A percentile compares a stretch with the other conserved stretches of the same genome.
Evolutionary conservation across 2,888 invertebrate species (phyloP).

Genomic region (Nowickia ferox): DNA sequence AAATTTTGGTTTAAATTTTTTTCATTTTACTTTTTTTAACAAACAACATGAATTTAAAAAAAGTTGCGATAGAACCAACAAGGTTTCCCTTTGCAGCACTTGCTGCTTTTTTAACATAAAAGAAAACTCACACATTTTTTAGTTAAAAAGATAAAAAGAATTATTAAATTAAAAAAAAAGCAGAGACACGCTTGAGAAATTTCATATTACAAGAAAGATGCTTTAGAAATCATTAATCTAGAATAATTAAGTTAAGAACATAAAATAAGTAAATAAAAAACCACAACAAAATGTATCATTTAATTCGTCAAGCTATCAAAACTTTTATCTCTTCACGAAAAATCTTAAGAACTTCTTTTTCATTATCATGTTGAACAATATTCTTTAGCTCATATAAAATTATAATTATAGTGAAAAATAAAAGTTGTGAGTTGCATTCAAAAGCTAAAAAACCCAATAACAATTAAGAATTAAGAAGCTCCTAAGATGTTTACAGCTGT

Average conservation of each 20-base stretch:
- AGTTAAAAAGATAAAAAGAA: constrained; percentile 36
- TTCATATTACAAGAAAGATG: background rate
- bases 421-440: constrained; percentile 17
- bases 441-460: too few relatives aligned
- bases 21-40: background rate
- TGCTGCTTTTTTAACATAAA: background rate
- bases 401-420: constrained; percentile 36
- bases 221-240: background rate
- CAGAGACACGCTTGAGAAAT: constrained; percentile 39
- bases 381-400: background rate
- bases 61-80: background rate
- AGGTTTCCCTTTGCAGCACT: background rate
- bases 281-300: constrained; percentile 21
- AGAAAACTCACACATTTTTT: constrained; percentile 34
- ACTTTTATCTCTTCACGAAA: constrained; percentile 40
- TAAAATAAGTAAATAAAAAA: constrained; percentile 3
- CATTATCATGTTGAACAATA: background rate
- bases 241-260: constrained; percentile 27
- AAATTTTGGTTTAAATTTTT: too few relatives aligned
- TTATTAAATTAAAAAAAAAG: constrained; percentile 20
- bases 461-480: constrained; percentile 1
- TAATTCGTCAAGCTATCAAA: constrained; percentile 46
- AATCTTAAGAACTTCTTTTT: constrained; percentile 19
- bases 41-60: background rate
- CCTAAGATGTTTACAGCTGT: too few relatives aligned